Percentiles rank a stretch among this genome's conserved stretches.
phyloP scores from a whole-genome alignment of 2,797 vertebrate species.

The Numenius phaeopus region DNA sequence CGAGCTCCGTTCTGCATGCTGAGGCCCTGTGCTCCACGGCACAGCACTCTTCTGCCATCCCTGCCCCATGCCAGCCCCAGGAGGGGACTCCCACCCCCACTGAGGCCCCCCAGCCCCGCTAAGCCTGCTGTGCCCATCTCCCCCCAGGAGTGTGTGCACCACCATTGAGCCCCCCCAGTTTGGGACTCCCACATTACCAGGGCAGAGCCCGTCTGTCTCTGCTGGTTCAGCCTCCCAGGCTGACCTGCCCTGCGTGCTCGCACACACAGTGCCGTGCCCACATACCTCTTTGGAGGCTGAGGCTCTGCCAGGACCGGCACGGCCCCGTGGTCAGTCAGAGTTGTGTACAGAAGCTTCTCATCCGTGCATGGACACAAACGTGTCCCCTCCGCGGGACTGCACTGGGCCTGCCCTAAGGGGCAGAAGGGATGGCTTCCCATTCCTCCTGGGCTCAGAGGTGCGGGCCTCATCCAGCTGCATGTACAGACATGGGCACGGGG shows the following conservation, averaged over 20 bases:
- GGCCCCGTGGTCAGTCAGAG: accelerated
- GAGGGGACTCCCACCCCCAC: not conserved
- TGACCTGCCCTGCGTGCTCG: not conserved
- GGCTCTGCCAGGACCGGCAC: accelerated
- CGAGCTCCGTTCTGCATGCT: accelerated
- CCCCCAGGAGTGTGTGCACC: not conserved
- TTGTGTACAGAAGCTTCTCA: not conserved
- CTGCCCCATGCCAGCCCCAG: not conserved
- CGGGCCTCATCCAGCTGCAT: not conserved
- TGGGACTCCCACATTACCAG: not conserved
- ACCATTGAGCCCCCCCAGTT: accelerated
- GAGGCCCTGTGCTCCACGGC: not conserved
- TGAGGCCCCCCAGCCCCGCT: not conserved
- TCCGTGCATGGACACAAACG: not conserved
- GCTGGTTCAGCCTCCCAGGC: not conserved
- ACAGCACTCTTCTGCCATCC: not conserved
- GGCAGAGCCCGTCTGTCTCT: too few relatives aligned
- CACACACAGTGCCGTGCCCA: accelerated
- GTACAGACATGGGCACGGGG: accelerated
- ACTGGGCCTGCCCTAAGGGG: not conserved
- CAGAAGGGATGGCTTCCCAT: not conserved
- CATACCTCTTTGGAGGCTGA: too few relatives aligned
- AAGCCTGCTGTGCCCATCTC: accelerated
- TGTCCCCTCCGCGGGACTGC: not conserved
- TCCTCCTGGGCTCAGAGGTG: not conserved